phyloP scores from a whole-genome alignment of 2,797 vertebrate species.

The Artibeus jamaicensis region DNA sequence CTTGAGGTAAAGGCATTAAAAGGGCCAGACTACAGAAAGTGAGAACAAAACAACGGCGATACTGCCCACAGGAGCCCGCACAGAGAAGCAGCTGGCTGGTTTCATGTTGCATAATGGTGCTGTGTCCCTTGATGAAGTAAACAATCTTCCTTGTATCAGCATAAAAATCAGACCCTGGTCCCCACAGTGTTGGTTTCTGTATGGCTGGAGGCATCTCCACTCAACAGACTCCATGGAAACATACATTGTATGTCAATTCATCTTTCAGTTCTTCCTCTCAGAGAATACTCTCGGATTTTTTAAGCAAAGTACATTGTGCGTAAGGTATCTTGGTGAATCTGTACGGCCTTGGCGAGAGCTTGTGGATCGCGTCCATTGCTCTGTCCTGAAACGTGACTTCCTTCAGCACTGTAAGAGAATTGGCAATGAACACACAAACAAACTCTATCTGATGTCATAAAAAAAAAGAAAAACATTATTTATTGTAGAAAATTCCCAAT shows the following conservation, averaged over 20 bases:
- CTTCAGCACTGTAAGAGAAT: constrained; percentile 91
- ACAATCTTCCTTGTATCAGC: constrained; percentile 89
- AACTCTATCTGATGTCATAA: constrained; percentile 23
- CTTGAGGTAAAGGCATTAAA: constrained; percentile 90
- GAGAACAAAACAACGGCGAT: constrained; percentile 77
- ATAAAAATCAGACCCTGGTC: constrained; percentile 82
- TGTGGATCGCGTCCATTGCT: constrained; percentile 97
- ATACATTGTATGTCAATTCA: constrained; percentile 83
- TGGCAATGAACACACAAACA: constrained; percentile 56
- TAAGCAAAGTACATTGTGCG: constrained; percentile 99
- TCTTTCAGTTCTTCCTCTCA: constrained; percentile 80
- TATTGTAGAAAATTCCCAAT: constrained; percentile 17
- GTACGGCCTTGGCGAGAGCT: constrained; percentile 97
- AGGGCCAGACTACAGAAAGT: constrained; percentile 85
- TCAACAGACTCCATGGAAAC: constrained; percentile 86
- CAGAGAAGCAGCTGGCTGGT: constrained; percentile 95
- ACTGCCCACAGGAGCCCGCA: constrained; percentile 82
- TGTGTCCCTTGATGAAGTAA: constrained; percentile 90
- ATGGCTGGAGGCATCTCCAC: constrained; percentile 82
- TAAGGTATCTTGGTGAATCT: constrained; percentile 99
- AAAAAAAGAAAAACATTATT: constrained; percentile 32
- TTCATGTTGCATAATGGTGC: constrained; percentile 99
- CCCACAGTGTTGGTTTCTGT: constrained; percentile 90
- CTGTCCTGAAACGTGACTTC: constrained; percentile 98
- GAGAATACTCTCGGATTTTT: constrained; percentile 77